A percentile compares a stretch with the other conserved stretches of the same genome.
Evolutionary conservation across 2,797 vertebrate genomes (phyloP).

Genomic region (Nasua narica): DNA sequence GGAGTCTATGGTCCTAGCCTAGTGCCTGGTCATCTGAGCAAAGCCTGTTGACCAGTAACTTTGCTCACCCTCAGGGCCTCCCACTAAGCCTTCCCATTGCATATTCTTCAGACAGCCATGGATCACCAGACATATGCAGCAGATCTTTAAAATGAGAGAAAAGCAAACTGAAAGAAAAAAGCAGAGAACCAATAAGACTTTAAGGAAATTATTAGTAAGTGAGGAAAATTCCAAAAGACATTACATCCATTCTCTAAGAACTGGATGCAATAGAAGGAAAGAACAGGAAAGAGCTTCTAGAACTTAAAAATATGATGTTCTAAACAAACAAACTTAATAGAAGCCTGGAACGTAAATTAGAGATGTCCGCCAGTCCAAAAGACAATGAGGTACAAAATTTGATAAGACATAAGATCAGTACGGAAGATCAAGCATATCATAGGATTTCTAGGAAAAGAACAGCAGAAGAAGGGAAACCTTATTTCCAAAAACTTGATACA

Average conservation of each 20-base stretch:
- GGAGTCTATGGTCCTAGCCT: not conserved
- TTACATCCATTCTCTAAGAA: not conserved
- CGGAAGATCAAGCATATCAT: not conserved
- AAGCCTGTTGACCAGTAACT: not conserved
- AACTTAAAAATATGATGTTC: not conserved
- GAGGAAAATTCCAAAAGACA: not conserved
- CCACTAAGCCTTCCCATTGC: not conserved
- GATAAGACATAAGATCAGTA: not conserved
- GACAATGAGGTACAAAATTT: not conserved
- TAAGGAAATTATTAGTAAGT: not conserved
- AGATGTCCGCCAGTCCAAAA: not conserved
- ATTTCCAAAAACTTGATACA: not conserved
- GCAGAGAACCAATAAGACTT: not conserved
- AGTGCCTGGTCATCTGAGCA: not conserved
- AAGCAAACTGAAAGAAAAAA: not conserved
- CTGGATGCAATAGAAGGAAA: not conserved
- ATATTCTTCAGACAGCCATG: not conserved
- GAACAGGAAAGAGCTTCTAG: not conserved
- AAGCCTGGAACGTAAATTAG: not conserved
- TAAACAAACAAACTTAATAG: not conserved
- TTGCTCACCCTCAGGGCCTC: too few species aligned
- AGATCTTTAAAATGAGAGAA: not conserved
- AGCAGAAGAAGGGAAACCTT: not conserved
- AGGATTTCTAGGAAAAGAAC: not conserved
- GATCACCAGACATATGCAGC: not conserved